Base-by-base conservation (phyloP, 2,888 invertebrate species). In the Nymphalis polychloros region DNA sequence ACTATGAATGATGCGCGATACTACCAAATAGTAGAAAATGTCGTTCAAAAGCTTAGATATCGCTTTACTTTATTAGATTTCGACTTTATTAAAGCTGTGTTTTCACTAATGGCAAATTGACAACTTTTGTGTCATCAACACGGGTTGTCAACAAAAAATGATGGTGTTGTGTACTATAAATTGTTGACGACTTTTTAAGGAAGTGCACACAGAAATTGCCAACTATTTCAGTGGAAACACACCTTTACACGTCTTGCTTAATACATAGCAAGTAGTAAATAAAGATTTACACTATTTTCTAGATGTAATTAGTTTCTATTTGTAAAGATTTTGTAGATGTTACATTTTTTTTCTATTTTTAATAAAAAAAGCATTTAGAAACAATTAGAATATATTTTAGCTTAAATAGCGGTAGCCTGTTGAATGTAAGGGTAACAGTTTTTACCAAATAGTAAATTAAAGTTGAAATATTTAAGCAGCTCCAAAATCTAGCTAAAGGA, bases 341-440 rank as follows among this genome's bases (percentile, higher is more conserved):
- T 59, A 41, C 8, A 41, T 59, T 23, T 59, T 41, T n/a, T 23
- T 16, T 47, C 20, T 47, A 35, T 41, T 46, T 19, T 59, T 31
- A 31, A 19, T 20, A 23, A 46, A 23, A 31, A 59, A 46, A 20
- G 59, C 59, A 59, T 59, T 59, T 59, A 59, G 41, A 59, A 59
- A 59, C 20, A 59, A 59, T 59, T 59, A 46, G 59, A 23, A 23
- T 59, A 59, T 23, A 47, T 59, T 59, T 47, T 59, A 46, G 59
- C 46, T 59, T 46, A 47, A 41, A 41, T 35, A 23, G 35, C 46
- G 52, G 31, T 55, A 55, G 55, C 55, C 31, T 55, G 3, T 13
- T 55, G 17, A 35, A 17, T n/a, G 17, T 35, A 55, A n/a, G 55
- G 31, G 8, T 52, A 52, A 52, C 41, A 52, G 16, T 16, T 52